Conservation (phyloP, 2,888 invertebrate species). For the Synanthedon tipuliformis region DNA sequence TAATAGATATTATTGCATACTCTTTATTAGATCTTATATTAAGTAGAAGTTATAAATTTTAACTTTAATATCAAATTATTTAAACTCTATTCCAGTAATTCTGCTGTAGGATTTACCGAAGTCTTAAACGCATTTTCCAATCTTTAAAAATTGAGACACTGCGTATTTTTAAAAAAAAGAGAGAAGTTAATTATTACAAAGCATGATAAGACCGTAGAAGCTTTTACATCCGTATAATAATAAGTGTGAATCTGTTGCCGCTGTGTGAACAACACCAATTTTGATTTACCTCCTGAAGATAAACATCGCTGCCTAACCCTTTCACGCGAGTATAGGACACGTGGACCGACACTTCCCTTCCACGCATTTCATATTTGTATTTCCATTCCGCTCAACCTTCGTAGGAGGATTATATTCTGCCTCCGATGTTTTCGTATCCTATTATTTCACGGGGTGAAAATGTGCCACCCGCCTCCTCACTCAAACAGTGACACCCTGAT, state of each 20-base stretch:
- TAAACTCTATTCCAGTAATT: no score
- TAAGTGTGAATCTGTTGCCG: neutral
- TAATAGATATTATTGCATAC: no score
- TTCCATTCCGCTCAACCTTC: slow-evolving; percentile 65
- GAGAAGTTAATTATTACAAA: neutral
- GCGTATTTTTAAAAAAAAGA: no score
- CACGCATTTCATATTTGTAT: slow-evolving; percentile 66
- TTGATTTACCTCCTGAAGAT: slow-evolving; percentile 52
- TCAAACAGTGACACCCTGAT: slow-evolving; percentile 34
- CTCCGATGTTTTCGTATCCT: slow-evolving; percentile 70
- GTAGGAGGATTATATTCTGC: slow-evolving; percentile 68
- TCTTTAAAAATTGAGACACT: no score
- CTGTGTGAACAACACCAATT: slow-evolving; percentile 45
- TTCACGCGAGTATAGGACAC: slow-evolving; percentile 29
- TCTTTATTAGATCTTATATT: no score
- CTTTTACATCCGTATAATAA: slow-evolving; percentile 12
- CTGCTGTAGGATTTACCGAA: no score
- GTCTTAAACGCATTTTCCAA: no score
- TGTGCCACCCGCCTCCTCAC: slow-evolving; percentile 62
- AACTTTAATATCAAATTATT: no score
- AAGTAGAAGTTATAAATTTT: no score
- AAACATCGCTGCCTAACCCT: slow-evolving; percentile 55
- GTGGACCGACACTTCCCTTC: slow-evolving; percentile 55
- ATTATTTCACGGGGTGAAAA: slow-evolving; percentile 70
- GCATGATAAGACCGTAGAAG: neutral